These are phyloP conservation scores for Agelastica alni DNA, from an alignment of 2,888 invertebrate species.

Conservation along the genomic window DNA sequence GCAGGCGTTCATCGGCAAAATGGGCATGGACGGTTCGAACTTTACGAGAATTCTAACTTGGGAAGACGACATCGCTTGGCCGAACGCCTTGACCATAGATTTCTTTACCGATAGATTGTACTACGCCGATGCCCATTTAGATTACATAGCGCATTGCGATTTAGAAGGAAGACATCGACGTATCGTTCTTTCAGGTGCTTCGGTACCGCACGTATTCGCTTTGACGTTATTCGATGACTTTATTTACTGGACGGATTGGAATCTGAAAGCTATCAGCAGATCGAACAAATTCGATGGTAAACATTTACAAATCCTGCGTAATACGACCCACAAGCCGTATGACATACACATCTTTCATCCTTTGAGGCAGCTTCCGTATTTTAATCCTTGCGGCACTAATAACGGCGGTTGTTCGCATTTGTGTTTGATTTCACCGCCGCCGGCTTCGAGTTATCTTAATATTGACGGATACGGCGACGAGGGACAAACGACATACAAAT, in stretches of 20 bases:
- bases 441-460: constrained; percentile 74
- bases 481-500: constrained; percentile 73
- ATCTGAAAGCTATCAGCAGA: constrained; percentile 85
- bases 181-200: constrained; percentile 75
- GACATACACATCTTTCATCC: constrained; percentile 93
- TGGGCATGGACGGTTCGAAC: constrained; percentile 96
- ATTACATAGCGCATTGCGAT: constrained; percentile 94
- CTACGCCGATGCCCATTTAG: constrained; percentile 98
- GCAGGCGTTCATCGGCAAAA: constrained; percentile 93
- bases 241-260: constrained; percentile 99
- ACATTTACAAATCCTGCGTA: constrained; percentile 74
- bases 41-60: constrained; percentile 86
- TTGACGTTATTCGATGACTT: constrained; percentile 91
- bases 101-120: constrained; percentile 94
- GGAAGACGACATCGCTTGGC: constrained; percentile 97
- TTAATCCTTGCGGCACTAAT: constrained; percentile 87
- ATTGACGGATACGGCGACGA: constrained; percentile 81
- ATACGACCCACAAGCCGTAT: constrained; percentile 93
- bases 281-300: constrained; percentile 91
- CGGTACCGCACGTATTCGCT: constrained; percentile 95
- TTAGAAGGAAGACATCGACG: constrained; percentile 88
- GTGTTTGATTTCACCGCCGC: constrained; percentile 86
- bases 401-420: constrained; percentile 97
- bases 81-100: constrained; percentile 95
- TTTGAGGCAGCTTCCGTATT: constrained; percentile 82